Percentiles rank a stretch among this genome's conserved stretches.
Conservation (phyloP, 2,113 vertebrate genomes). For the Protobothrops mucrosquamatus region DNA sequence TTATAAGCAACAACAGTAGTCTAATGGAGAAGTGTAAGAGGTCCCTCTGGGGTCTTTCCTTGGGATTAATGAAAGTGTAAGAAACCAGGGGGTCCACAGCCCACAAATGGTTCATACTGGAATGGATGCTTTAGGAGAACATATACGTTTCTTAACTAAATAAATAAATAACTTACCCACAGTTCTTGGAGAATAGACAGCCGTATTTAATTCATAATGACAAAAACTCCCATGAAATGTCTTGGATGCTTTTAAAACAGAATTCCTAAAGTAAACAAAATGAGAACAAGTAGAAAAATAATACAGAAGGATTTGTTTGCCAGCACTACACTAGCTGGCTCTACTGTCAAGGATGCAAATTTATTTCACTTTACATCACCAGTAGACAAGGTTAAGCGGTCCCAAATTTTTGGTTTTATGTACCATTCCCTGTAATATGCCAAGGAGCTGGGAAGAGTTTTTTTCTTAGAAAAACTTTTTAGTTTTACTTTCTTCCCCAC, state of each 20-base stretch:
- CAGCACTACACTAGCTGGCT: not conserved
- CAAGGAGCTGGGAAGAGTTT: not conserved
- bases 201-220: not conserved
- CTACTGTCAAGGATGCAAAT: not conserved
- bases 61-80: not conserved
- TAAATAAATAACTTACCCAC: not conserved
- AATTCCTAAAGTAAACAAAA: not conserved
- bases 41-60: not conserved
- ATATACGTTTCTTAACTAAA: not conserved
- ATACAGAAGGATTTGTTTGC: not conserved
- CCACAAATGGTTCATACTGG: not conserved
- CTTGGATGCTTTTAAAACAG: not conserved
- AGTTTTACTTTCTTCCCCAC: not conserved
- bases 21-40: not conserved
- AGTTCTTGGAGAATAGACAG: not conserved
- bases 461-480: constrained; percentile 1
- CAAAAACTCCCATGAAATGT: not conserved
- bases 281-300: not conserved
- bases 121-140: not conserved
- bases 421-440: not conserved
- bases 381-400: not conserved
- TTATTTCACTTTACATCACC: not conserved
- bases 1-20: not conserved
- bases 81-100: not conserved
- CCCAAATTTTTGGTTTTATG: not conserved